Evolutionary conservation across 2,888 invertebrate genomes (phyloP).

Genomic region (Amiota minor): DNA sequence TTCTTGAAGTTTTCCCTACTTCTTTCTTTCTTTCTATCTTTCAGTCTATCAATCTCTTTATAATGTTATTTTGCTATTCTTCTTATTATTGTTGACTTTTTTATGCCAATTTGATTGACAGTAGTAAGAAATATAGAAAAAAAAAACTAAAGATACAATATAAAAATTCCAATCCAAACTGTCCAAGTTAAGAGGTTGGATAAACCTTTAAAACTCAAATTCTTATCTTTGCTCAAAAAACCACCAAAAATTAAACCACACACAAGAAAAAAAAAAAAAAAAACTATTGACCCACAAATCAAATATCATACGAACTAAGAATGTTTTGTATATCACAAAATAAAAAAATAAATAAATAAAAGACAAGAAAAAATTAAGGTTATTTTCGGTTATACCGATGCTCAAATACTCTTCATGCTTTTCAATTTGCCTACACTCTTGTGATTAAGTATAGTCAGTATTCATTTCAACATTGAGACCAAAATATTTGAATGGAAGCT

Average conservation of each 20-base stretch:
- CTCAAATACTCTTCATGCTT: no score
- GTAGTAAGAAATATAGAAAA: neutral
- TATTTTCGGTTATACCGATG: no score
- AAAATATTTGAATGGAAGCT: no score
- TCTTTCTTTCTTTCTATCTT: conserved; percentile 17
- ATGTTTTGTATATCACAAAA: neutral
- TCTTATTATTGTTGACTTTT: neutral
- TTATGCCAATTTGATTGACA: conserved; percentile 38
- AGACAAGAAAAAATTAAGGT: neutral
- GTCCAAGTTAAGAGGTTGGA: neutral
- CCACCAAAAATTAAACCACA: conserved; percentile 1
- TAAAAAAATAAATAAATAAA: neutral
- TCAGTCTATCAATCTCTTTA: conserved; percentile 4
- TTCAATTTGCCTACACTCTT: no score
- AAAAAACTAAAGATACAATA: neutral
- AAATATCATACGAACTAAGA: conserved; percentile 21
- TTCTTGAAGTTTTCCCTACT: neutral
- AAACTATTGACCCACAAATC: conserved; percentile 61
- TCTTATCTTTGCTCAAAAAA: conserved; percentile 7
- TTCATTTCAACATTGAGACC: no score
- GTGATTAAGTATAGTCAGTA: no score
- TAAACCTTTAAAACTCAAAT: neutral
- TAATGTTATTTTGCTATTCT: neutral
- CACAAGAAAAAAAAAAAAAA: conserved; percentile 24
- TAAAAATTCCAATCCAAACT: neutral